phyloP scores from a whole-genome alignment of 1,140 invertebrate species.

The Drosophila oshimai region DNA sequence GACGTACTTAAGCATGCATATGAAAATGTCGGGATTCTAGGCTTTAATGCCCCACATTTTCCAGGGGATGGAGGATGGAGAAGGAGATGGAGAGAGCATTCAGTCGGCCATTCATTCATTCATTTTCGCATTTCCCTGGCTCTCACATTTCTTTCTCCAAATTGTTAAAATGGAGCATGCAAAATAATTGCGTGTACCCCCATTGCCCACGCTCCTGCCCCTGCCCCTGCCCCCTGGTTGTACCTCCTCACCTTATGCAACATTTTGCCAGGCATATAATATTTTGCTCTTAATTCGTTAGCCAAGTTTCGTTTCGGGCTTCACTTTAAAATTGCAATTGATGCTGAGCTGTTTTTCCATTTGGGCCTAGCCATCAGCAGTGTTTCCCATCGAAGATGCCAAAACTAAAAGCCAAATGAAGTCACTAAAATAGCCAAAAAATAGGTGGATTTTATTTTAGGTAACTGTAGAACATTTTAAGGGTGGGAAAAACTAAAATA shows the following conservation, averaged over 20 bases:
- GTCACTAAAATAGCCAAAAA: background rate
- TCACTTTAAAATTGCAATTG: constrained; percentile 41
- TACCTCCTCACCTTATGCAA: constrained; percentile 25
- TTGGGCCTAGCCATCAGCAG: constrained; percentile 8
- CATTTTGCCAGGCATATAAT: constrained; percentile 46
- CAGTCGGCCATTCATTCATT: constrained; percentile 41
- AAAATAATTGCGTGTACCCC: constrained; percentile 39
- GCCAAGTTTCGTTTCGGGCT: constrained; percentile 24
- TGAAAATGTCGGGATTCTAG: constrained; percentile 27
- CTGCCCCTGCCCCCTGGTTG: background rate
- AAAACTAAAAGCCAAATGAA: background rate
- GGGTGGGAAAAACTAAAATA: no score
- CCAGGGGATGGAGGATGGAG: background rate
- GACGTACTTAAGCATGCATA: constrained; percentile 45
- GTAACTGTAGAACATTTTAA: no score
- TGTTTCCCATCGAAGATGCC: background rate
- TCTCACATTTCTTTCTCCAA: constrained; percentile 45
- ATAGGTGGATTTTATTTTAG: no score
- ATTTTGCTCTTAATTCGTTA: constrained; percentile 48
- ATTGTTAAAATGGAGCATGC: constrained; percentile 47
- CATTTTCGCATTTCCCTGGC: constrained; percentile 41
- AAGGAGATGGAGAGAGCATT: constrained; percentile 13
- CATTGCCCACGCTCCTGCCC: background rate
- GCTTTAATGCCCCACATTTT: constrained; percentile 42
- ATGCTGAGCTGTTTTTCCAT: constrained; percentile 25